Conservation (phyloP, 2,797 vertebrate species). For the Poecilia velifera region DNA sequence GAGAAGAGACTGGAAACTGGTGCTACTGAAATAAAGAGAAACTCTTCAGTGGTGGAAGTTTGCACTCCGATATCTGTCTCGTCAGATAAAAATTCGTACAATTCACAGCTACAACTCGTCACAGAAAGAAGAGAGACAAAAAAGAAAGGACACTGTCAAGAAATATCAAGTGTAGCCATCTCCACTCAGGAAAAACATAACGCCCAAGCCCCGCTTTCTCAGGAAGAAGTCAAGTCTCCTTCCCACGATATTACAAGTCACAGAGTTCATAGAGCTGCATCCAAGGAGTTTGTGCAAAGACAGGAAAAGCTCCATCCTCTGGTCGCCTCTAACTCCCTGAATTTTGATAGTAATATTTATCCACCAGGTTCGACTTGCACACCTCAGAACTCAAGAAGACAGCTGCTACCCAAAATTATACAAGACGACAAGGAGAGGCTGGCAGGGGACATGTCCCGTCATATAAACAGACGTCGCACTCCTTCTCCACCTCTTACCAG, state of each 20-base stretch:
- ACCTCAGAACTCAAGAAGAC: conserved; percentile 43
- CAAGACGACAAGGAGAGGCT: conserved; percentile 51
- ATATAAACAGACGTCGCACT: conserved; percentile 61
- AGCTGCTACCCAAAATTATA: conserved; percentile 42
- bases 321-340: conserved; percentile 18
- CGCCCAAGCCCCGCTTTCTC: neutral
- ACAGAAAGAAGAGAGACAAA: conserved; percentile 28
- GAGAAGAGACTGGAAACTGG: conserved; percentile 22
- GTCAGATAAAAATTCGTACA: conserved; percentile 26
- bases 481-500: conserved; percentile 77
- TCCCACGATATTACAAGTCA: conserved; percentile 10
- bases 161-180: conserved; percentile 15
- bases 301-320: conserved; percentile 35
- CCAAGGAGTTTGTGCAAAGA: conserved; percentile 39
- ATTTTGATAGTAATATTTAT: conserved; percentile 46
- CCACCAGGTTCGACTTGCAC: conserved; percentile 34
- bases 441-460: conserved; percentile 63
- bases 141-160: conserved; percentile 24
- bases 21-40: conserved; percentile 36
- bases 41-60: conserved; percentile 26
- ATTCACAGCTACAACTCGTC: conserved; percentile 32
- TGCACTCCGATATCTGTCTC: conserved; percentile 34
- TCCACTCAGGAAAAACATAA: conserved; percentile 38
- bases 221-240: conserved; percentile 20
- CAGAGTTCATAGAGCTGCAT: conserved; percentile 26